Conservation (phyloP, 2,113 vertebrate species). For the Drymodes brunneopygia region DNA sequence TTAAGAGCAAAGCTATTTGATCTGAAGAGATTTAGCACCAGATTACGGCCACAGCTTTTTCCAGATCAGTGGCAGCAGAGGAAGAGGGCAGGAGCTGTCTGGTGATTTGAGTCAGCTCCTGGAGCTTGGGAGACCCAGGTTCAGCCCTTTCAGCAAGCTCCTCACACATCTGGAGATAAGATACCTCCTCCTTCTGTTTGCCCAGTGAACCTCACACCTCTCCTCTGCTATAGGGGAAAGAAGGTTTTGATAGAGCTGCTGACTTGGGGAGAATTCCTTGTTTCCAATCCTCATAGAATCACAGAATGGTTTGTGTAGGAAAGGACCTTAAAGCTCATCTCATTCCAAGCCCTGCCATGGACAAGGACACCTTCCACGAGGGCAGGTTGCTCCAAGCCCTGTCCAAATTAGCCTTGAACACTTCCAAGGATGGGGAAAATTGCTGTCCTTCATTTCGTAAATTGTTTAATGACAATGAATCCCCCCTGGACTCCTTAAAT, state of each 20-base stretch:
- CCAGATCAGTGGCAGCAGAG: fast-evolving
- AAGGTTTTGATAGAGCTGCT: neutral
- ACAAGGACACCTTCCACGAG: neutral
- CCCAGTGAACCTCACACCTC: neutral
- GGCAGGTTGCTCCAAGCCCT: neutral
- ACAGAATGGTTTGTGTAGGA: neutral
- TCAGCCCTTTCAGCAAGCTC: neutral
- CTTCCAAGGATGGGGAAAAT: neutral
- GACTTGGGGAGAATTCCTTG: neutral
- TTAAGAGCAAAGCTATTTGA: neutral
- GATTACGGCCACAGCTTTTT: neutral
- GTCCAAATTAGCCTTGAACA: neutral
- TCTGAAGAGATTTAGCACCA: conserved; percentile 28
- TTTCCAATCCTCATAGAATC: neutral
- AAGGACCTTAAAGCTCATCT: neutral
- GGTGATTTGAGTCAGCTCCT: neutral
- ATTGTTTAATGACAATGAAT: neutral
- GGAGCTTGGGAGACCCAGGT: neutral
- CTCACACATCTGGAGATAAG: neutral
- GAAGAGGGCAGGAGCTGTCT: neutral
- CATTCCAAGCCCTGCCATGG: neutral
- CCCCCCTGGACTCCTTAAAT: neutral
- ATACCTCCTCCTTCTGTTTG: neutral
- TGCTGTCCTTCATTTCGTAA: neutral
- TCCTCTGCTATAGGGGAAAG: neutral